Evolutionary conservation across 2,888 invertebrate genomes (phyloP).

Genomic region (Girardia tigrina): DNA sequence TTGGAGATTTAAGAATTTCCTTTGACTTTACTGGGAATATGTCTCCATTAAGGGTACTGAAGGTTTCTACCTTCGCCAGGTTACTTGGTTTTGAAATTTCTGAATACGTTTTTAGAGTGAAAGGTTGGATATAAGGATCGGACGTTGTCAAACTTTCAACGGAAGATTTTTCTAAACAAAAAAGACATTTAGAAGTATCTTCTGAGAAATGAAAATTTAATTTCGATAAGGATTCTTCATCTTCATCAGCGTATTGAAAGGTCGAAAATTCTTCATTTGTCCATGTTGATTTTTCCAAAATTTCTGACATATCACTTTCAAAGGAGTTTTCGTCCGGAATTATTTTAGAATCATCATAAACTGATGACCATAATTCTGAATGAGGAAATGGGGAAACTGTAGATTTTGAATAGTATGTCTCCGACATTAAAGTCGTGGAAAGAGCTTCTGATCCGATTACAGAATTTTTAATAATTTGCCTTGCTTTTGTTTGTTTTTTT

Average conservation of each 20-base stretch:
- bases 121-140: not conserved
- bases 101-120: not conserved
- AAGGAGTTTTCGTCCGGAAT: not conserved
- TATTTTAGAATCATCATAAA: not conserved
- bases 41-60: not conserved
- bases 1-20: not conserved
- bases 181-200: not conserved
- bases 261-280: not conserved
- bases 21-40: not conserved
- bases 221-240: not conserved
- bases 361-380: not conserved
- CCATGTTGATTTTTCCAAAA: not conserved
- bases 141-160: not conserved
- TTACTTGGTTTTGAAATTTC: not conserved
- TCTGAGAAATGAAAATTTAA: not conserved
- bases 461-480: not conserved
- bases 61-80: not conserved
- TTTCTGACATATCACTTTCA: not conserved
- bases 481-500: not conserved
- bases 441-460: constrained; percentile 5
- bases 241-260: constrained; percentile 1
- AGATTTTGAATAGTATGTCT: not conserved
- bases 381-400: not conserved
- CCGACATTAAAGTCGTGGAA: not conserved
- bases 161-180: not conserved